Percentiles rank a stretch among this genome's conserved stretches.
Conservation (phyloP, 2,113 vertebrate genomes). For the Elgaria multicarinata region DNA sequence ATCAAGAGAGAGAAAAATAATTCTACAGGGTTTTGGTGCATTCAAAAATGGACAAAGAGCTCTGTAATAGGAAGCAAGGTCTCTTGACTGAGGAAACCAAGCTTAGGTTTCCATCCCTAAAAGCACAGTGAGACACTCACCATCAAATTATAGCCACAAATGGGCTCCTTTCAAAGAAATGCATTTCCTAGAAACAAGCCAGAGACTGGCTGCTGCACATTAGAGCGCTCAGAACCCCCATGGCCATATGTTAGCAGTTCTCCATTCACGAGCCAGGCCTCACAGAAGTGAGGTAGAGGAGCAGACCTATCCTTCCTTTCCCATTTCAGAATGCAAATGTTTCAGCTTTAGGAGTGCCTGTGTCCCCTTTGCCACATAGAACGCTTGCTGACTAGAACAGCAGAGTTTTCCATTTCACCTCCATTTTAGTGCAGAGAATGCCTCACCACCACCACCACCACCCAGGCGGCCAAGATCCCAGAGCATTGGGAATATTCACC, state of each 20-base stretch:
- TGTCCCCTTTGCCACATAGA: no score
- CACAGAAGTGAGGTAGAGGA: neutral
- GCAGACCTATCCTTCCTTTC: neutral
- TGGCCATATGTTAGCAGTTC: neutral
- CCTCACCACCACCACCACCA: neutral
- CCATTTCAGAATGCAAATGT: neutral
- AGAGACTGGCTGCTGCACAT: neutral
- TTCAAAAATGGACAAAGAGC: neutral
- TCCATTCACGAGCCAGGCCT: neutral
- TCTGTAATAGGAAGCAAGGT: neutral
- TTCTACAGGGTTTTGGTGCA: neutral
- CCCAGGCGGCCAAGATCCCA: neutral
- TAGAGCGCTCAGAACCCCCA: no score
- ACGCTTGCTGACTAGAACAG: no score
- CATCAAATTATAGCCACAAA: neutral
- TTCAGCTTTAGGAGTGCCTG: neutral
- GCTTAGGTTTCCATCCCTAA: neutral
- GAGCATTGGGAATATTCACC: neutral
- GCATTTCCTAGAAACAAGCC: neutral
- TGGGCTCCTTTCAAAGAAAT: neutral
- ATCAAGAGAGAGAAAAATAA: neutral
- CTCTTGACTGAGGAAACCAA: neutral
- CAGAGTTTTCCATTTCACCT: neutral
- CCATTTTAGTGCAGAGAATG: neutral
- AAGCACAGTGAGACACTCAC: neutral